Percentiles rank a stretch among this genome's conserved stretches.
These are phyloP conservation scores for Volucella inanis DNA, from an alignment of 2,888 invertebrate genomes.

Conservation along the genomic window DNA sequence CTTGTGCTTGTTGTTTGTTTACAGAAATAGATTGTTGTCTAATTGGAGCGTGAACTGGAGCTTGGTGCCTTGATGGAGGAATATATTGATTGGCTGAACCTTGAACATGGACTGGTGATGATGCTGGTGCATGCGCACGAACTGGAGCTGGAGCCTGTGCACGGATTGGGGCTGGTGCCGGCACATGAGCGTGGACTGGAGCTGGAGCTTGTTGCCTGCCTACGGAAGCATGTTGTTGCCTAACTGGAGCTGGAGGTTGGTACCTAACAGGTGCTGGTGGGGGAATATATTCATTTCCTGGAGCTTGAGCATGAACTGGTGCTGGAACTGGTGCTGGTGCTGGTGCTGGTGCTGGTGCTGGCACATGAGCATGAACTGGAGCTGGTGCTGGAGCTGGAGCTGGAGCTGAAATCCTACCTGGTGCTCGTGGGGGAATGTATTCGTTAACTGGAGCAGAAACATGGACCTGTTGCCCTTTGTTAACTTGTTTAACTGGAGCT, in stretches of 20 bases:
- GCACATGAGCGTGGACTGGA: conserved; percentile 12
- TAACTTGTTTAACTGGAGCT: conserved; percentile 14
- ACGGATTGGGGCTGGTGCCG: conserved; percentile 8
- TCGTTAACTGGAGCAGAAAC: conserved; percentile 20
- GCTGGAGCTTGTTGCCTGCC: conserved; percentile 15
- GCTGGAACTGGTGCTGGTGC: conserved; percentile 10
- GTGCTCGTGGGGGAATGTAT: conserved; percentile 19
- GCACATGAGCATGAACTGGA: conserved; percentile 17
- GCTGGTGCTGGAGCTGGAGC: conserved; percentile 28
- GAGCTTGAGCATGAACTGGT: not conserved
- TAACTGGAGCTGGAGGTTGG: conserved; percentile 12
- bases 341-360: conserved; percentile 2
- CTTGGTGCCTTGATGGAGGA: not conserved
- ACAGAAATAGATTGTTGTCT: no score
- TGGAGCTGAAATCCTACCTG: conserved; percentile 5
- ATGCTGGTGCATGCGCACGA: not conserved
- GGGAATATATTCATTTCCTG: conserved; percentile 57
- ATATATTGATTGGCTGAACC: not conserved
- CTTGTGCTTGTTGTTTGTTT: not conserved
- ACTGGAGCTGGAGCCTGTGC: conserved; percentile 15
- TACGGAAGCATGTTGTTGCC: no score
- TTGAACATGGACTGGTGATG: not conserved
- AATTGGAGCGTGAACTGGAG: not conserved
- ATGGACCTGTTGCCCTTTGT: not conserved
- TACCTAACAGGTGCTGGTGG: conserved; percentile 44